A percentile compares a stretch with the other conserved stretches of the same genome.
Conservation (phyloP, 2,888 invertebrate species). For the Andrena marginata region DNA sequence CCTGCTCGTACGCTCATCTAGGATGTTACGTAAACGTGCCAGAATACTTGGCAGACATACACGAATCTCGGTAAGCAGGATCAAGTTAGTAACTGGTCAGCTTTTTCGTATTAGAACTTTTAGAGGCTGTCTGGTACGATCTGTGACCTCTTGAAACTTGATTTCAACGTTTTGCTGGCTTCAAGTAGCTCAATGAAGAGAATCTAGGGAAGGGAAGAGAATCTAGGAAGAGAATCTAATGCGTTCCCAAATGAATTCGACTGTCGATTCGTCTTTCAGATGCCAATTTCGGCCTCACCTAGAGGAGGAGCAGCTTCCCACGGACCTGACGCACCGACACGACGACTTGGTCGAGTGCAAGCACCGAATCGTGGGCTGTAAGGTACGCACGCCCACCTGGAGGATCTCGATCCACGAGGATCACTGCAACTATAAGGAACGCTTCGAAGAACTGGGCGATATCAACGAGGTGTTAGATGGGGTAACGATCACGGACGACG, state of each 20-base stretch:
- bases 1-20: constrained; percentile 73
- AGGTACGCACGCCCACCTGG: constrained; percentile 73
- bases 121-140: no score
- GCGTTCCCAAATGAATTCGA: background rate
- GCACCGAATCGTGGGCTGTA: constrained; percentile 75
- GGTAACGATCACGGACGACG: constrained; percentile 38
- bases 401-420: constrained; percentile 76
- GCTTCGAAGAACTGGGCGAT: constrained; percentile 25
- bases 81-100: background rate
- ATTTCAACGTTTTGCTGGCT: no score
- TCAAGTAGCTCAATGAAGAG: no score
- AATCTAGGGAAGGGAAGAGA: no score
- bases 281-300: constrained; percentile 79
- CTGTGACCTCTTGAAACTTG: no score
- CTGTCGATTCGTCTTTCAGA: constrained; percentile 58
- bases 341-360: constrained; percentile 72
- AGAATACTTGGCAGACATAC: constrained; percentile 61
- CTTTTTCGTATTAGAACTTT: no score
- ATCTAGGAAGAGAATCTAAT: no score
- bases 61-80: constrained; percentile 73
- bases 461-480: constrained; percentile 42
- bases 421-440: constrained; percentile 76
- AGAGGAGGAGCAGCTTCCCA: constrained; percentile 75
- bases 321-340: constrained; percentile 68
- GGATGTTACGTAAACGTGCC: constrained; percentile 79